phyloP scores from a whole-genome alignment of 1,140 invertebrate species.

The Aphelenchoides avenae region DNA sequence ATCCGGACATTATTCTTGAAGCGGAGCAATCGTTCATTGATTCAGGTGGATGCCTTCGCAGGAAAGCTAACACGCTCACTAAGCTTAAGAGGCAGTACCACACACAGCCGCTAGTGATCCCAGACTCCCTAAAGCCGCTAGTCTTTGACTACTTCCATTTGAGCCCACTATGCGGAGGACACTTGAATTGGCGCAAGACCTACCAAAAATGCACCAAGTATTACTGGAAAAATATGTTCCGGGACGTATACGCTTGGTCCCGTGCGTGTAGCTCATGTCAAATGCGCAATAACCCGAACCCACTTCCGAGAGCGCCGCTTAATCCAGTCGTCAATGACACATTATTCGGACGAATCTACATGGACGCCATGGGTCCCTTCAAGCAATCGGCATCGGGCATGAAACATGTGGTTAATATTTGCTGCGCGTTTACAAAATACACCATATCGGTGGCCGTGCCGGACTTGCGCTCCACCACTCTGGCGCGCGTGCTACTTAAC shows the following conservation, averaged over 20 bases:
- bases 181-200: constrained; percentile 6
- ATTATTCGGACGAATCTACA: constrained; percentile 1
- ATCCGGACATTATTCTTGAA: too few species aligned
- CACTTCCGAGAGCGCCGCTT: not conserved
- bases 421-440: constrained; percentile 7
- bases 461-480: constrained; percentile 1
- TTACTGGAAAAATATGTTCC: constrained; percentile 8
- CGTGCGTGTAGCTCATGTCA: constrained; percentile 11
- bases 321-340: not conserved
- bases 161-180: constrained; percentile 12
- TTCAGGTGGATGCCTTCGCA: not conserved
- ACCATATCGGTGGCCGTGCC: constrained; percentile 6
- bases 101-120: not conserved
- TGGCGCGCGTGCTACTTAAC: constrained; percentile 6
- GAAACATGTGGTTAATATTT: constrained; percentile 8
- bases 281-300: constrained; percentile 9
- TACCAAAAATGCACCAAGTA: constrained; percentile 5
- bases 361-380: constrained; percentile 13
- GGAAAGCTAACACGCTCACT: not conserved
- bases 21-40: too few species aligned
- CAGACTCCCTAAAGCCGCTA: constrained; percentile 3
- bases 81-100: not conserved
- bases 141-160: constrained; percentile 21
- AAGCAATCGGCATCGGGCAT: not conserved
- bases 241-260: constrained; percentile 2